Base-by-base conservation (phyloP, 2,113 vertebrate species). In the Riparia riparia region DNA sequence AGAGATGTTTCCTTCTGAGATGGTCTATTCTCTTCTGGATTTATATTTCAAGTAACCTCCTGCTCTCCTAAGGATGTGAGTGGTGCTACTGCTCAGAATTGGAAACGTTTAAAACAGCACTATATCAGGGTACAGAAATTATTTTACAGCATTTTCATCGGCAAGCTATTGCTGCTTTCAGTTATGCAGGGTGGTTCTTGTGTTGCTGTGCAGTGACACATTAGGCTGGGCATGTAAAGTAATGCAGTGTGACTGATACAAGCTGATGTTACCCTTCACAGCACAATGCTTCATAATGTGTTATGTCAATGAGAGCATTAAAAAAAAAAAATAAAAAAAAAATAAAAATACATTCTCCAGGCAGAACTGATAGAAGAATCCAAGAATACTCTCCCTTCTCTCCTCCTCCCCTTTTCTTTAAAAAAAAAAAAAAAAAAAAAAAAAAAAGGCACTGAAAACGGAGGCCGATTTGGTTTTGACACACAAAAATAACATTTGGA, bases 201-300 rank as follows among this genome's bases (percentile, higher is more conserved):
- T 91, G 73, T 54, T 82, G 25, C 57, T 34, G 66, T 72, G 69
- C 79, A 69, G 78, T 56, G 72, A 68, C 85, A 86, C 89, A 66
- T 96, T 45, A 96, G 61, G 72, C 57, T 79, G 57, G 76, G 82
- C 93, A 76, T 63, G 71, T 79, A 91, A 80, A 91, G 78, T 96
- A 95, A 96, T 95, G 90, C 84, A 79, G 58, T 89, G 95, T 96
- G 97, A 97, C 92, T 63, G 60, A 63, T 63, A 63, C 94, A 96
- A 96, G 95, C 95, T 96, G 97, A 97, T 95, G 95, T 94, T 96
- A 95, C 93, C 89, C 92, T 96, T 96, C 95, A 94, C 74, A 95
- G 94, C 93, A 89, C 94, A 96, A 57, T 54, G 82, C 71, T 95
- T 96, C 94, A 84, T 95, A 84, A 94, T 84, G 82, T 79, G 86